Evolutionary conservation across 1,140 invertebrate genomes (phyloP).

Genomic region (Goniozus legneri): DNA sequence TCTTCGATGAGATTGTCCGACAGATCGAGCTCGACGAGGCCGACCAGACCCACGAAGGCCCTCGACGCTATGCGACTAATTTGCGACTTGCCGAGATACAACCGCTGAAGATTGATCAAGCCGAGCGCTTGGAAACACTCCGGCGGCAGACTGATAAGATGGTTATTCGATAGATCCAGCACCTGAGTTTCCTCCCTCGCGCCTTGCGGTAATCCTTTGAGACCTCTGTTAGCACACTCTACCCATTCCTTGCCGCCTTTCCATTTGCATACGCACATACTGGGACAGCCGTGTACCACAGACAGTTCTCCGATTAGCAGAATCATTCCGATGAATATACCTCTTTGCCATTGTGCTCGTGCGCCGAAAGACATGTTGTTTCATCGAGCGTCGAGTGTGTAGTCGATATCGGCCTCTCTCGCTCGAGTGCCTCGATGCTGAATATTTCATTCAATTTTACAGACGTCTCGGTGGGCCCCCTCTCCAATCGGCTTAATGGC

Average conservation of each 20-base stretch:
- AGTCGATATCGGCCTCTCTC: not conserved
- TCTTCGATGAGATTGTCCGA: slow-evolving; percentile 74
- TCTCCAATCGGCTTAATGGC: too few species aligned
- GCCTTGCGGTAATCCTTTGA: slow-evolving; percentile 73
- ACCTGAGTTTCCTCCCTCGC: slow-evolving; percentile 88
- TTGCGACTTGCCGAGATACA: slow-evolving; percentile 74
- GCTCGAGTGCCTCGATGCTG: too few species aligned
- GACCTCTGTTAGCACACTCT: slow-evolving; percentile 73
- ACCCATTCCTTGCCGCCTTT: slow-evolving; percentile 87
- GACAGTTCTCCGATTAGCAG: slow-evolving; percentile 15
- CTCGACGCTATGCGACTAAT: slow-evolving; percentile 72
- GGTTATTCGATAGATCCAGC: slow-evolving; percentile 79
- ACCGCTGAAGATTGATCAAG: slow-evolving; percentile 81
- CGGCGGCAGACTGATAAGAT: slow-evolving; percentile 69
- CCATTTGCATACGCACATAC: slow-evolving; percentile 82
- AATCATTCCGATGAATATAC: slow-evolving; percentile 20
- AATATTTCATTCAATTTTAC: too few species aligned
- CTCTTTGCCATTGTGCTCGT: slow-evolving; percentile 23
- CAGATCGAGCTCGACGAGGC: slow-evolving; percentile 85
- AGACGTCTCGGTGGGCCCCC: too few species aligned
- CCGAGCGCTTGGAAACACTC: slow-evolving; percentile 75
- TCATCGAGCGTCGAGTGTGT: not conserved
- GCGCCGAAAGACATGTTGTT: slow-evolving; percentile 24
- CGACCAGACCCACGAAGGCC: slow-evolving; percentile 79
- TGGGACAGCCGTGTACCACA: slow-evolving; percentile 59